Evolutionary conservation across 2,888 invertebrate genomes (phyloP).

Genomic region (Drosophila melanosoma): DNA sequence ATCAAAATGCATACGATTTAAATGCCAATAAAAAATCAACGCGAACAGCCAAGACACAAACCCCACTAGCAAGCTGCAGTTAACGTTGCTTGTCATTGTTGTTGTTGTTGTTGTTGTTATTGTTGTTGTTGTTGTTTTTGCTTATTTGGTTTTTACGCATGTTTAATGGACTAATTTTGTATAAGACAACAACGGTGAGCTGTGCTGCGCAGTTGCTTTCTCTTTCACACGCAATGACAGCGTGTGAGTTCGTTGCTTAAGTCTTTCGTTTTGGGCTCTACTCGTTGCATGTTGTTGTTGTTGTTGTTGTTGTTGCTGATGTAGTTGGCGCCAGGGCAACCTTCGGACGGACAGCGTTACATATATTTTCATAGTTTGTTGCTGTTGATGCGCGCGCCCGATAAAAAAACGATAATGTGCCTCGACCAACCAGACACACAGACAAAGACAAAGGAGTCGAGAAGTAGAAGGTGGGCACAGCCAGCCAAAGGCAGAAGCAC

Average conservation of each 20-base stretch:
- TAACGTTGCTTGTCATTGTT: constrained; percentile 58
- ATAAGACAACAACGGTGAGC: constrained; percentile 26
- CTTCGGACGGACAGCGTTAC: constrained; percentile 65
- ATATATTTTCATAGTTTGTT: constrained; percentile 79
- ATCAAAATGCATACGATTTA: constrained; percentile 82
- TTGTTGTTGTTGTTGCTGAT: constrained; percentile 29
- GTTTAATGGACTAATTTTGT: constrained; percentile 80
- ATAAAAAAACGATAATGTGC: constrained; percentile 72
- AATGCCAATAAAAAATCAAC: constrained; percentile 82
- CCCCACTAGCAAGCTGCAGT: constrained; percentile 56
- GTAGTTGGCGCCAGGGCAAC: constrained; percentile 76
- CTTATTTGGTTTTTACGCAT: constrained; percentile 72
- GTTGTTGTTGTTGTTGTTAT: constrained; percentile 48
- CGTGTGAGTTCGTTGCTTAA: constrained; percentile 71
- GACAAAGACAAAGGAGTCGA: neutral
- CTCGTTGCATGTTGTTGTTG: constrained; percentile 17
- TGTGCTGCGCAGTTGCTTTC: constrained; percentile 42
- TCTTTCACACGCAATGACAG: constrained; percentile 59
- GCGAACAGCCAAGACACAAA: constrained; percentile 56
- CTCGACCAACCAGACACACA: constrained; percentile 37
- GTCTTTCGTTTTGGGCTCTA: constrained; percentile 63
- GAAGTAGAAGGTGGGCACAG: neutral
- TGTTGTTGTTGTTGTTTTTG: constrained; percentile 52
- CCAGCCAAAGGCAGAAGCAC: neutral
- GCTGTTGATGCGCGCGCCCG: constrained; percentile 73